phyloP scores from a whole-genome alignment of 2,797 vertebrate species.

The Moxostoma hubbsi region DNA sequence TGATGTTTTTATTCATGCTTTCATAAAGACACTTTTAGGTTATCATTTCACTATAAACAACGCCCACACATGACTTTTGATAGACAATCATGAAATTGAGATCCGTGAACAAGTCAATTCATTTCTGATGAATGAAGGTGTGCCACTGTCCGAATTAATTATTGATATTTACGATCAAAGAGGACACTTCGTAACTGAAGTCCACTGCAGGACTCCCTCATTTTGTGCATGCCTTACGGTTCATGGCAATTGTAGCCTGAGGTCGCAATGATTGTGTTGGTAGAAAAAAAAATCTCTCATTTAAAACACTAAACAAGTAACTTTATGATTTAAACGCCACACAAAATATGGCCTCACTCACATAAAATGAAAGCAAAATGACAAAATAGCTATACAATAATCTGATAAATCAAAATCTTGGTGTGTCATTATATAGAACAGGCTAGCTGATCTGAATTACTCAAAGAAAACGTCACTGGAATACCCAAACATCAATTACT shows the following conservation, averaged over 20 bases:
- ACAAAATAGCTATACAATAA: not conserved
- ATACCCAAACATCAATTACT: not conserved
- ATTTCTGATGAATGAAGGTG: constrained; percentile 11
- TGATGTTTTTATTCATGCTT: constrained; percentile 53
- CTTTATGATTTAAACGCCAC: not conserved
- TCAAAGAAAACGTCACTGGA: constrained; percentile 7
- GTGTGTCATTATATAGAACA: too few relatives aligned
- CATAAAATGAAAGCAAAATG: not conserved
- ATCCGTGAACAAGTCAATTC: constrained; percentile 4
- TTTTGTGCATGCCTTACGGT: constrained; percentile 30
- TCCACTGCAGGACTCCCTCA: constrained; percentile 20
- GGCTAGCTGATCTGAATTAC: not conserved
- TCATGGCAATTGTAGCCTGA: constrained; percentile 60
- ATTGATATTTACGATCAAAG: constrained; percentile 9
- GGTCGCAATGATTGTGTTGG: constrained; percentile 67
- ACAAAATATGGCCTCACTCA: not conserved
- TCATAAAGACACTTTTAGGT: constrained; percentile 45
- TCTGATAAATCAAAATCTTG: too few relatives aligned
- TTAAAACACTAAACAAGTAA: constrained; percentile 1
- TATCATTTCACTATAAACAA: constrained; percentile 32
- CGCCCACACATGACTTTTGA: constrained; percentile 14
- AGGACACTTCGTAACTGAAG: constrained; percentile 13
- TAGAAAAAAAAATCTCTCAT: constrained; percentile 49
- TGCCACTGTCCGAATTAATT: not conserved
- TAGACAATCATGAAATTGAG: not conserved